phyloP scores from a whole-genome alignment of 2,888 invertebrate species.

The Ametastegia equiseti region DNA sequence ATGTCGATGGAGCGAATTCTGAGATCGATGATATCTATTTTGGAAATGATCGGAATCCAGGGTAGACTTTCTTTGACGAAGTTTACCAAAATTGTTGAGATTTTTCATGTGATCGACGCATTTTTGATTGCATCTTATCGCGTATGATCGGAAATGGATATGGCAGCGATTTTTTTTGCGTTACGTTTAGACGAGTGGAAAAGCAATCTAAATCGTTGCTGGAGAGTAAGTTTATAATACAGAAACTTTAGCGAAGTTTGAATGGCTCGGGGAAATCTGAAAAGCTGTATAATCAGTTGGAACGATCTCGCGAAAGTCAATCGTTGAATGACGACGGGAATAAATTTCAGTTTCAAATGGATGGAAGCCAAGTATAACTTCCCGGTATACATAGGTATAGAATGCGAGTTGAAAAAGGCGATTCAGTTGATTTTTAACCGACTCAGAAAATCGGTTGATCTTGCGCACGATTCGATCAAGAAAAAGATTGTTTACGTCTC shows the following conservation, averaged over 20 bases:
- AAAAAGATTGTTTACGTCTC: slow-evolving; percentile 10
- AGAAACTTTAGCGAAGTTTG: slow-evolving; percentile 25
- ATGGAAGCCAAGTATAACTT: slow-evolving; percentile 21
- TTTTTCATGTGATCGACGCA: too few relatives aligned
- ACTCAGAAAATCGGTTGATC: not conserved
- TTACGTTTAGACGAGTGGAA: not conserved
- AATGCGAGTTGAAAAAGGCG: too few relatives aligned
- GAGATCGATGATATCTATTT: too few relatives aligned
- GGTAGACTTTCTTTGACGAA: too few relatives aligned
- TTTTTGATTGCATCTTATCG: not conserved
- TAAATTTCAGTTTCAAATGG: slow-evolving; percentile 21
- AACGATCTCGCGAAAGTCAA: slow-evolving; percentile 37
- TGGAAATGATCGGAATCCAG: too few relatives aligned
- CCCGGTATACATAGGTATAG: not conserved
- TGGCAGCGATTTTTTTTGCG: not conserved
- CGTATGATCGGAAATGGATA: not conserved
- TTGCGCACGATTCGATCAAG: not conserved
- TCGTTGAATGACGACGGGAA: slow-evolving; percentile 14
- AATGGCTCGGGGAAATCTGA: slow-evolving; percentile 29
- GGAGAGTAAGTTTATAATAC: slow-evolving; percentile 5
- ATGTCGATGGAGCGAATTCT: too few relatives aligned
- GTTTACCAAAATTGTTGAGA: too few relatives aligned
- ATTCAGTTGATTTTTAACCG: slow-evolving; percentile 5
- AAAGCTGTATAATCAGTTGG: slow-evolving; percentile 38
- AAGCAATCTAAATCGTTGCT: slow-evolving; percentile 22